These are phyloP conservation scores for Calcarius lapponicus DNA, from an alignment of 2,797 vertebrate genomes.

Conservation along the genomic window DNA sequence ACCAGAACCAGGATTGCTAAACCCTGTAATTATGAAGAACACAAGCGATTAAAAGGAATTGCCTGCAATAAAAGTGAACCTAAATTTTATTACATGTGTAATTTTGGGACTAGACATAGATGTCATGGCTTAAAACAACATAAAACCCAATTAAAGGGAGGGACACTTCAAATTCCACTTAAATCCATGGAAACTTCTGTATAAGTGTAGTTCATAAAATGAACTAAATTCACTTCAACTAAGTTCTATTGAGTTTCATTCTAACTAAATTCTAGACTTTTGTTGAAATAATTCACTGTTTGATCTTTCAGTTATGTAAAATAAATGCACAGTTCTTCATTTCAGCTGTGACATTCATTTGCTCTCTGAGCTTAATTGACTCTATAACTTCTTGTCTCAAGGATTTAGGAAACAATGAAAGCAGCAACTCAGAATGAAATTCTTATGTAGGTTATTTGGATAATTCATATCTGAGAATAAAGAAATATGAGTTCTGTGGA, in stretches of 20 bases:
- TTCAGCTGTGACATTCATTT: neutral
- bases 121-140: neutral
- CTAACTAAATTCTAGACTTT: neutral
- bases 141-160: neutral
- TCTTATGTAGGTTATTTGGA: neutral
- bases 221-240: neutral
- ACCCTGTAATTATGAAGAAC: neutral
- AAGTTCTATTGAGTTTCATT: neutral
- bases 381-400: neutral
- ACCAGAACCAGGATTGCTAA: neutral
- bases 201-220: neutral
- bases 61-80: neutral
- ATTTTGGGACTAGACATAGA: neutral
- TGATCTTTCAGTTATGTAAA: neutral
- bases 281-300: neutral
- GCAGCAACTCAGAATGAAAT: neutral
- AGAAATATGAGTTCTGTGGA: neutral
- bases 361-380: neutral
- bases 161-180: neutral
- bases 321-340: neutral
- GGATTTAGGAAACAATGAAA: neutral
- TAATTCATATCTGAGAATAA: neutral
- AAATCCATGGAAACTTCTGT: neutral
- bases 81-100: neutral
- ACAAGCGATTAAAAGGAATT: neutral